Evolutionary conservation across 2,888 invertebrate genomes (phyloP), one percentile per base, ranked within the genome.

Genomic region (Listrodromus nycthemerus): DNA sequence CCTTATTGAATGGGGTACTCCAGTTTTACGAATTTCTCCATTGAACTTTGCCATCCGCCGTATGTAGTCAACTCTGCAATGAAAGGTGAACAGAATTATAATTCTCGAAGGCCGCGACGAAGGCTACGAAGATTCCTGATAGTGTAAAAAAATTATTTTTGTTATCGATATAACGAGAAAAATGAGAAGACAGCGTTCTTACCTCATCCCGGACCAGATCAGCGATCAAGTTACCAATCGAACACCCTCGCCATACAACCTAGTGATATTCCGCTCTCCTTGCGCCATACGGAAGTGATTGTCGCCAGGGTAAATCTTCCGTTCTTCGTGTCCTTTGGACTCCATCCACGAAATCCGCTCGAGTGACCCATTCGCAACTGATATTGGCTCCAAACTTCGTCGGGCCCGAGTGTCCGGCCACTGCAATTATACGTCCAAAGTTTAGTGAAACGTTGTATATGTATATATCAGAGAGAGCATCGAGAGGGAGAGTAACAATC

Each of bases 381-480:
- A 71, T 80, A 71, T 67, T 71, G 61, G 61, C 67, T 76, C 33
- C 27, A 66, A 71, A 83, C 52, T 76, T 61, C 13, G 66, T 71
- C 63, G 10, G 55, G 1, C 27, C 41, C 19, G 58, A 24, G 27
- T 50, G 13, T 70, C 52, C 45, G 67, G 48, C 65, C 55, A 52
- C 58, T 50, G 37, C 41, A 71, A 63, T 80, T 70, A 61, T 52
- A 69, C 52, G 7, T n/a, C 1, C 52, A 70, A 52, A 52, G 52
- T 70, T 55, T 55, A 37, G 50, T n/a, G 70, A 52, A 70, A 37
- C 37, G 37, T n/a, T 48, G 70, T 19, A 27, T 30, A 21, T 8
- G 24, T 21, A 55, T 21, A 24, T 55, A 24, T 13, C 19, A 21
- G 19, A 10, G 19, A 10, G 30, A 37, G 19, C 1, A 33, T 4